phyloP scores from a whole-genome alignment of 2,888 invertebrate genomes.

The Hyppa rectilinea region DNA sequence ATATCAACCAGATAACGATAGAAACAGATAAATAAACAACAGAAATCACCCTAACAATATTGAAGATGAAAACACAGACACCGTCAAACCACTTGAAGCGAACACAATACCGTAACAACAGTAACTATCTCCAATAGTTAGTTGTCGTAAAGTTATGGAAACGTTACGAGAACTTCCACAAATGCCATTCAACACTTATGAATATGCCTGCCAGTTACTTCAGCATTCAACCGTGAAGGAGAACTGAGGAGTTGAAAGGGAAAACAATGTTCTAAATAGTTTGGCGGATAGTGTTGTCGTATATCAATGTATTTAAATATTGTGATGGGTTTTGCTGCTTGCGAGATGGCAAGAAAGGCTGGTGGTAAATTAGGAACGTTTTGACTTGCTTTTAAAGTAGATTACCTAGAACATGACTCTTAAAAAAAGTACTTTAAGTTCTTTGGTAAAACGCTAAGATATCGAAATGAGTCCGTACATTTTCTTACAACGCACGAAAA shows the following conservation, averaged over 20 bases:
- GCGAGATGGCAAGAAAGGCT: not conserved
- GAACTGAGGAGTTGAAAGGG: constrained; percentile 27
- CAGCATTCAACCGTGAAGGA: constrained; percentile 21
- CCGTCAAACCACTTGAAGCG: constrained; percentile 23
- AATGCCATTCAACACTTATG: constrained; percentile 53
- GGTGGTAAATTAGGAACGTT: no score
- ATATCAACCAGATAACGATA: not conserved
- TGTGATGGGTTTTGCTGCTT: not conserved
- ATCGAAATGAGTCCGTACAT: no score
- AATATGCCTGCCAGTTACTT: constrained; percentile 27
- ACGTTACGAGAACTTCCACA: constrained; percentile 33
- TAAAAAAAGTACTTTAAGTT: no score
- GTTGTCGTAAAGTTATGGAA: constrained; percentile 23
- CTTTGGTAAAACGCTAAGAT: no score
- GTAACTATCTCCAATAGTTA: constrained; percentile 18
- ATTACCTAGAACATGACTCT: no score
- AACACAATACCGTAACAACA: constrained; percentile 38
- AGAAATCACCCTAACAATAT: constrained; percentile 8
- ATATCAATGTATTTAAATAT: not conserved
- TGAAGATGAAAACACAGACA: constrained; percentile 7
- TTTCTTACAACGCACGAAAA: no score
- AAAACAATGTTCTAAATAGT: constrained; percentile 51
- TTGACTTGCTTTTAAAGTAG: no score
- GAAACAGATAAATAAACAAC: not conserved
- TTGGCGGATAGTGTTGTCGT: not conserved